Evolutionary conservation across 2,113 vertebrate genomes (phyloP).

Genomic region (Ameiurus melas): DNA sequence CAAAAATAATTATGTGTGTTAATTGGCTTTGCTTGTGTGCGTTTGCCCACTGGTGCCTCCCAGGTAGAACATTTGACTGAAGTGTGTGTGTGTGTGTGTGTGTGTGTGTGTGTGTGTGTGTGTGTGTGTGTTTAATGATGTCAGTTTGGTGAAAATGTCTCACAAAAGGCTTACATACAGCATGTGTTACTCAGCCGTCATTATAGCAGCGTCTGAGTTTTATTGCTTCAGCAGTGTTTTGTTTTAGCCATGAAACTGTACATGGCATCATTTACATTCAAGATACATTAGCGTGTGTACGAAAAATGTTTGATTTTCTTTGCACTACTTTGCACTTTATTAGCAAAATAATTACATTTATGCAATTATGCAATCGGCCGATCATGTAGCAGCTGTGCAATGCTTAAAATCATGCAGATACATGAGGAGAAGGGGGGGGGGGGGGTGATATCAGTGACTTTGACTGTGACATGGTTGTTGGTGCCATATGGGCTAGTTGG

Average conservation of each 20-base stretch:
- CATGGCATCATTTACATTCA: background rate
- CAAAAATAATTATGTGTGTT: conserved; percentile 47
- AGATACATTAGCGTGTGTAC: background rate
- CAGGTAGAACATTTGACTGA: conserved; percentile 47
- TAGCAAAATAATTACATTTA: background rate
- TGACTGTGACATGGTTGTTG: background rate
- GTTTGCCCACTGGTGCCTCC: conserved; percentile 35
- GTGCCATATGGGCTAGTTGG: background rate
- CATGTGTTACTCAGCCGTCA: background rate
- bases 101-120: too few species aligned
- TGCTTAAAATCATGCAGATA: background rate
- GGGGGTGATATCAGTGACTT: background rate
- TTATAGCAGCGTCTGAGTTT: background rate
- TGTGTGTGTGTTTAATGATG: conserved; percentile 46
- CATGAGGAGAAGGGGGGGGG: background rate
- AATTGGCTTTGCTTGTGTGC: conserved; percentile 41
- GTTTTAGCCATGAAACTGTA: background rate
- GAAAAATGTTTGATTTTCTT: background rate
- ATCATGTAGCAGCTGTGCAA: background rate
- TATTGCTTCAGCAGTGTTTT: background rate
- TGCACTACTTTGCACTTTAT: background rate
- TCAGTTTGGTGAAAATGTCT: conserved; percentile 39
- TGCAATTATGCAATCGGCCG: background rate
- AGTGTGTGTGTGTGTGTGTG: conserved; percentile 17
- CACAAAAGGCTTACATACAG: conserved; percentile 29